Percentiles rank a stretch among this genome's conserved stretches.
Conservation (phyloP, 2,888 invertebrate species). For the Odiellus spinosus region DNA sequence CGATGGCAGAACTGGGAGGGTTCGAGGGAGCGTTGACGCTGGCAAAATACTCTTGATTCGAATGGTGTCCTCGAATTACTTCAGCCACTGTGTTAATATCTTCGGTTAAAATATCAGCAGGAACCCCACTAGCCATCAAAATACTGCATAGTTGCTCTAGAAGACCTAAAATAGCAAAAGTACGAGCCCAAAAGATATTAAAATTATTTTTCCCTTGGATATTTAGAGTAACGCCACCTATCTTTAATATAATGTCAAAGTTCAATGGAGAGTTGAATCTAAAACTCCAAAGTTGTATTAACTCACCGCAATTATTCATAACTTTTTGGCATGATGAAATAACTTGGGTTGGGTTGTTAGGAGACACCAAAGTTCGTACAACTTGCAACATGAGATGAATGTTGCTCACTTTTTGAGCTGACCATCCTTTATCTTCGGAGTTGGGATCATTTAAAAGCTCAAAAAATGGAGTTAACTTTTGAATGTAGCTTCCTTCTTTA, state of each 20-base stretch:
- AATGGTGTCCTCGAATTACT: slow-evolving; percentile 71
- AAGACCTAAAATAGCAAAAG: slow-evolving; percentile 36
- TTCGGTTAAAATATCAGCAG: slow-evolving; percentile 87
- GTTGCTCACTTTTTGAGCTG: slow-evolving; percentile 84
- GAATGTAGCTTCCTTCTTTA: slow-evolving; percentile 92
- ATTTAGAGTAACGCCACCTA: no score
- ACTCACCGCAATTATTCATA: slow-evolving; percentile 60
- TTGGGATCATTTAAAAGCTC: slow-evolving; percentile 46
- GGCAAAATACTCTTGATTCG: slow-evolving; percentile 81
- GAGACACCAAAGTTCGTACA: slow-evolving; percentile 77
- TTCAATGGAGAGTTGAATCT: background rate
- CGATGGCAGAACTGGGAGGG: slow-evolving; percentile 78
- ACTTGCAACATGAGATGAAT: slow-evolving; percentile 74
- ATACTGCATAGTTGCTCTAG: slow-evolving; percentile 69
- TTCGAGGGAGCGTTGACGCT: slow-evolving; percentile 77
- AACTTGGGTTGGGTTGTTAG: slow-evolving; percentile 75
- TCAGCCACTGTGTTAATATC: slow-evolving; percentile 82
- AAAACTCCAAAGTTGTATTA: no score
- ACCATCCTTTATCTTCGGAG: slow-evolving; percentile 47
- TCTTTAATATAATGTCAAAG: no score
- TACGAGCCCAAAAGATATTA: no score
- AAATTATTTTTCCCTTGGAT: background rate
- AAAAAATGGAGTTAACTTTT: slow-evolving; percentile 76
- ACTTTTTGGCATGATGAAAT: slow-evolving; percentile 63
- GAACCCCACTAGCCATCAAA: slow-evolving; percentile 88